A percentile compares a stretch with the other conserved stretches of the same genome.
phyloP scores from a whole-genome alignment of 30 jellyfish, hydroid and myxozoan genomes.

The Haliclystus octoradiatus region DNA sequence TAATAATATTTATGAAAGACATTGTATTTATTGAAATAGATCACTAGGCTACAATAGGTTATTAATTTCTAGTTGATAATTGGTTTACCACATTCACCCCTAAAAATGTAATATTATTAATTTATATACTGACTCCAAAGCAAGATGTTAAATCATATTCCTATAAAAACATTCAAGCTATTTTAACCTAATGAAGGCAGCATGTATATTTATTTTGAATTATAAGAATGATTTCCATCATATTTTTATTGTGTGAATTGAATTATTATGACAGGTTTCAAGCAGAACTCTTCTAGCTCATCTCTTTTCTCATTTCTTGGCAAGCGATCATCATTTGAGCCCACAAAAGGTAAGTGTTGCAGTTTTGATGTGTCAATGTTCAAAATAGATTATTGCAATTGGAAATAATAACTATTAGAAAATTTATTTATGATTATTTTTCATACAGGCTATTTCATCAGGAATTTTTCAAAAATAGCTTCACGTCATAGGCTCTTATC shows the following conservation, averaged over 20 bases:
- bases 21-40: too few species aligned
- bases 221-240: too few species aligned
- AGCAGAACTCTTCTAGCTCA: background rate
- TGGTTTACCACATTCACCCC: too few species aligned
- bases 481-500: conserved; percentile 52
- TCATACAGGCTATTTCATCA: conserved; percentile 15
- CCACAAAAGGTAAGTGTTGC: background rate
- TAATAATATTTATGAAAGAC: too few species aligned
- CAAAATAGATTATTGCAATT: background rate
- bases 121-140: background rate
- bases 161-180: conserved; percentile 19
- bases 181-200: too few species aligned
- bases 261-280: too few species aligned
- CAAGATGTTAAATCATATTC: conserved; percentile 7
- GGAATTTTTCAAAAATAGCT: conserved; percentile 22
- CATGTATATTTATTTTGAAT: too few species aligned
- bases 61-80: too few species aligned
- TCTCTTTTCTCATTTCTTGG: background rate
- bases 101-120: too few species aligned
- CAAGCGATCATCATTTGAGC: background rate
- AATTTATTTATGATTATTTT: background rate
- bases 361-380: background rate
- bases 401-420: background rate
- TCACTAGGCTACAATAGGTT: too few species aligned
- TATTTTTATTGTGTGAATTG: too few species aligned